phyloP scores from a whole-genome alignment of 1,140 invertebrate species.

The Mizuhopecten yessoensis region DNA sequence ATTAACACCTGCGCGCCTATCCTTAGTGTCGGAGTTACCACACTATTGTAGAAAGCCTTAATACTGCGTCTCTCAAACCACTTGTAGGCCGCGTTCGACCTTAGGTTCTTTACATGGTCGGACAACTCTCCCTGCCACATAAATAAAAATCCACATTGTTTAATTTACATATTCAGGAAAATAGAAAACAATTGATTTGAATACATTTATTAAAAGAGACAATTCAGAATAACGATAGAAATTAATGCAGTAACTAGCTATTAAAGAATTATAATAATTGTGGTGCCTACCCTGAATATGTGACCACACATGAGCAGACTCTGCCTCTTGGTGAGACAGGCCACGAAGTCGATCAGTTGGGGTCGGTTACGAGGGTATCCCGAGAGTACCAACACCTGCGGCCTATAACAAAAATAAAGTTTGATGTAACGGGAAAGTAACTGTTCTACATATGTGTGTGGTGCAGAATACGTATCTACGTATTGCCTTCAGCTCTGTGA shows the following conservation, averaged over 20 bases:
- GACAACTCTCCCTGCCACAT: constrained; percentile 71
- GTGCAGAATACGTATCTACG: no score
- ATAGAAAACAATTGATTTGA: no score
- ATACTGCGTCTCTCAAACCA: constrained; percentile 92
- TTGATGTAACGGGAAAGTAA: no score
- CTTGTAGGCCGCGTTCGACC: constrained; percentile 87
- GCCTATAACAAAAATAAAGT: constrained; percentile 82
- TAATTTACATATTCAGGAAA: no score
- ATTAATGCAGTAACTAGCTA: no score
- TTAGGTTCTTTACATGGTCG: constrained; percentile 69
- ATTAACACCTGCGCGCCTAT: constrained; percentile 89
- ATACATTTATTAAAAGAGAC: no score
- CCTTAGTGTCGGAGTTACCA: constrained; percentile 91
- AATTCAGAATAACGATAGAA: no score
- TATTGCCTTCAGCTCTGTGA: no score
- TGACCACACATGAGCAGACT: constrained; percentile 96
- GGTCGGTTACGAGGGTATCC: constrained; percentile 93
- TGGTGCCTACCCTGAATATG: constrained; percentile 89
- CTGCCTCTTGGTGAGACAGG: constrained; percentile 95
- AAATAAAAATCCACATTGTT: no score
- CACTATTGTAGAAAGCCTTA: constrained; percentile 93
- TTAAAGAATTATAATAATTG: no score
- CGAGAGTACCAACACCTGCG: constrained; percentile 94
- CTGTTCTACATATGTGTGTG: no score
- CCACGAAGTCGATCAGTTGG: constrained; percentile 94